Percentiles rank a stretch among this genome's conserved stretches.
Evolutionary conservation across 2,888 invertebrate genomes (phyloP).

Genomic region (Acronicta psi): DNA sequence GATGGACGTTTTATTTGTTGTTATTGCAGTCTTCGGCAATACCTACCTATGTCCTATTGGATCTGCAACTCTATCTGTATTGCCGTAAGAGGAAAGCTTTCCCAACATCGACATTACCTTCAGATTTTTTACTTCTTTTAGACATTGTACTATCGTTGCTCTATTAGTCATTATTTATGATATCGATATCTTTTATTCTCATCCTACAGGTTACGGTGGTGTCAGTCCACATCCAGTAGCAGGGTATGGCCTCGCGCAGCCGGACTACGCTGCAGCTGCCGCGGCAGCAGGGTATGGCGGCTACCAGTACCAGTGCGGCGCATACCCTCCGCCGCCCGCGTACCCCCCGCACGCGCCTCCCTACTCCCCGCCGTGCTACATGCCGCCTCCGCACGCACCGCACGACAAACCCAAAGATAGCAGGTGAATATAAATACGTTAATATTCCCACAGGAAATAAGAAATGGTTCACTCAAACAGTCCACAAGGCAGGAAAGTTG

Average conservation of each 20-base stretch:
- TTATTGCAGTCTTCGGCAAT: too few relatives aligned
- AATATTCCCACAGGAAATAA: constrained; percentile 1
- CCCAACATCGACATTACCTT: too few relatives aligned
- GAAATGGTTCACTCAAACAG: neutral
- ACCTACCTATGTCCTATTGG: too few relatives aligned
- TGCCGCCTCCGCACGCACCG: constrained; percentile 95
- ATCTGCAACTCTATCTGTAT: too few relatives aligned
- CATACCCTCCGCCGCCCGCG: constrained; percentile 90
- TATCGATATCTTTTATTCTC: too few relatives aligned
- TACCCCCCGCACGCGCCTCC: constrained; percentile 92
- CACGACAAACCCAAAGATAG: constrained; percentile 94
- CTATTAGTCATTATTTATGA: too few relatives aligned
- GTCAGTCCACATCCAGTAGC: constrained; percentile 94
- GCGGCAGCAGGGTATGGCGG: constrained; percentile 91
- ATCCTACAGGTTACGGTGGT: constrained; percentile 92
- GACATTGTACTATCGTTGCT: too few relatives aligned
- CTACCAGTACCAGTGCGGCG: constrained; percentile 88
- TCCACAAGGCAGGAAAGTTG: neutral
- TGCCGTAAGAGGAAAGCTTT: too few relatives aligned
- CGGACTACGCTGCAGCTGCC: constrained; percentile 94
- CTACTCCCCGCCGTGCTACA: constrained; percentile 95
- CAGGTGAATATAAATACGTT: constrained; percentile 88
- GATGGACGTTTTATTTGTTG: too few relatives aligned
- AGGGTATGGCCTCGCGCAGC: constrained; percentile 94
- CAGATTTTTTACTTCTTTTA: too few relatives aligned